A percentile compares a stretch with the other conserved stretches of the same genome.
These are phyloP conservation scores for Stomatorhinus ivindoensis DNA, from an alignment of 2,113 vertebrate genomes.

Conservation along the genomic window DNA sequence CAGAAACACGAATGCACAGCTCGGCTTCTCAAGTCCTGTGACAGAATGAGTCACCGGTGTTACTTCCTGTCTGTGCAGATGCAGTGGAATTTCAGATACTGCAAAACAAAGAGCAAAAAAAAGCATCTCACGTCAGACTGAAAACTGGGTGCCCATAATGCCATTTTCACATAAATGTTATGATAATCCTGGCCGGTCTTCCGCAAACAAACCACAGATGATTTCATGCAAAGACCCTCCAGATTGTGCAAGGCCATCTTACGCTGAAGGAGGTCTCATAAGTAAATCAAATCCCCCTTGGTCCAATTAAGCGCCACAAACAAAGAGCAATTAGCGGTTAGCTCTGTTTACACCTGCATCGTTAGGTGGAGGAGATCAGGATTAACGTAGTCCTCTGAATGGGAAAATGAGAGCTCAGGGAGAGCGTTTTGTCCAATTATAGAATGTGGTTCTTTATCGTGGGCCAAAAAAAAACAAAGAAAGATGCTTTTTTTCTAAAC, in stretches of 20 bases:
- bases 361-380: slow-evolving; percentile 12
- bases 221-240: slow-evolving; percentile 1
- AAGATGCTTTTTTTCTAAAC: background rate
- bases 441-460: background rate
- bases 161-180: background rate
- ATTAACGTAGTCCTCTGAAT: background rate
- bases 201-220: background rate
- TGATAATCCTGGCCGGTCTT: background rate
- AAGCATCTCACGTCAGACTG: background rate
- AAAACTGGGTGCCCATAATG: background rate
- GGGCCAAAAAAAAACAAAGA: background rate
- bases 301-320: slow-evolving; percentile 8
- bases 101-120: background rate
- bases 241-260: background rate
- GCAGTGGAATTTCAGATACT: background rate
- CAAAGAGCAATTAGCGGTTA: slow-evolving; percentile 7
- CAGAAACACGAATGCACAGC: background rate
- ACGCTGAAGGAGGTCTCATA: background rate
- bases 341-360: slow-evolving; percentile 9
- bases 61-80: slow-evolving; percentile 12
- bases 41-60: slow-evolving; percentile 18
- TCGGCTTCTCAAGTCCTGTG: background rate
- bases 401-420: background rate
- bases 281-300: background rate
- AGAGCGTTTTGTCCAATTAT: background rate